Evolutionary conservation across 2,888 invertebrate species (phyloP), one percentile per base, ranked within the genome.

Genomic region (Nasonovia ribisnigri): DNA sequence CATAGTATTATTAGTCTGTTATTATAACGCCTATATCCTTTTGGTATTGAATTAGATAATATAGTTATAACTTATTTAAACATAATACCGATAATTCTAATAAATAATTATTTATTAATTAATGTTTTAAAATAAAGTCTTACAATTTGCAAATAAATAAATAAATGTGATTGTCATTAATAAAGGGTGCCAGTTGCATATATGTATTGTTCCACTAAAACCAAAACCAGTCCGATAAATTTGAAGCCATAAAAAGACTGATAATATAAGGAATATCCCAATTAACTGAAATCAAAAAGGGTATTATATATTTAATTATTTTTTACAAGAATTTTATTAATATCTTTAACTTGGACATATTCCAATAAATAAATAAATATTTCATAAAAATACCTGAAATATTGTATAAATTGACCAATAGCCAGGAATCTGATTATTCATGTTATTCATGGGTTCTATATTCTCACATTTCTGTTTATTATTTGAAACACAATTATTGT

Each of bases 171-270:
- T 96, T 36, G 97, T 96, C 98, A 98, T 98, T 92, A 98, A 96
- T 11, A 98, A 96, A 2, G 98, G 98, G 96, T 98, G 98, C 97
- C 98, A 98, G 96, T 98, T 98, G 95, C 98, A 98, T 95, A 98
- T 96, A 36, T 96, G 95, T 1, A 91, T 94, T 5, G 97, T 91
- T 57, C 48, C 93, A 5, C 84, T 87, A 84, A 94, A 77, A 29
- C 94, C 89, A 48, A 93, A 94, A 20, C 94, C 94, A 36, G 88
- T 89, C 3, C 86, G 91, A 48, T 84, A 94, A 43, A 88, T 11
- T 51, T 93, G 36, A 43, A 94, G 93, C 94, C 94, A 94, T 90
- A 90, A 92, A 51, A 92, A 94, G 13, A 94, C 88, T 0, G 43
- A 67, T 5, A 94, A 11, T 43, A 94, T 51, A 20, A 92, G 29